Evolutionary conservation across 2,888 invertebrate genomes (phyloP), one percentile per base, ranked within the genome.

Genomic region (Adelognathus sp.): DNA sequence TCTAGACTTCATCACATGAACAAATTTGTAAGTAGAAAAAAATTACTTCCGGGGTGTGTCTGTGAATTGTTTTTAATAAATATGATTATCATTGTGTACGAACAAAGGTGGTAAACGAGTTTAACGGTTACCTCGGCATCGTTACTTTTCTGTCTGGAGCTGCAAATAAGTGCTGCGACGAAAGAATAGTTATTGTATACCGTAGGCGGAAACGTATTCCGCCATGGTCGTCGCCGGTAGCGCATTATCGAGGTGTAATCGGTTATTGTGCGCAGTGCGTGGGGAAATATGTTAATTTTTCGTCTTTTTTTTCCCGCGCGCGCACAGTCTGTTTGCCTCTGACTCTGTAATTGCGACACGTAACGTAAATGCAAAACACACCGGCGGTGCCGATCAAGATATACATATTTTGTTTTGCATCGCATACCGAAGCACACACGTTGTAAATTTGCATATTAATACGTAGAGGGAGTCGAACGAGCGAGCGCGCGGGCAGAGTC

Each of bases 281-380:
- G 79, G 71, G 67, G 70, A 73, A n/a, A 71, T 76, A 82, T 82
- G 82, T 76, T 76, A 82, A 81, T 82, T 70, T 58, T 58, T 60
- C 9, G 5, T 46, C 21, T 18, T 46, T 18, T 18, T 46, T 46
- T 5, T 1, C 46, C 18, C 21, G 33, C n/a, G n/a, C n/a, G n/a
- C n/a, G n/a, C n/a, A 50, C 24, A 11, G 29, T 64, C 27, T 76
- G 76, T 81, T 79, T 74, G 76, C 67, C 67, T n/a, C n/a, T n/a
- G 72, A 80, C 80, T 80, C 72, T 78, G 80, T 82, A 82, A 82
- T 82, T 82, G 80, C 80, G 72, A 77, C 80, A 82, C 81, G 81
- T 78, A 82, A 82, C 81, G 80, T 52, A 76, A 76, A 82, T 80
- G 82, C 79, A 77, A 82, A 82, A 76, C 76, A 81, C 70, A n/a